These are phyloP conservation scores for Poeciliopsis gracilis DNA, from an alignment of 2,797 vertebrate species.

Conservation along the genomic window DNA sequence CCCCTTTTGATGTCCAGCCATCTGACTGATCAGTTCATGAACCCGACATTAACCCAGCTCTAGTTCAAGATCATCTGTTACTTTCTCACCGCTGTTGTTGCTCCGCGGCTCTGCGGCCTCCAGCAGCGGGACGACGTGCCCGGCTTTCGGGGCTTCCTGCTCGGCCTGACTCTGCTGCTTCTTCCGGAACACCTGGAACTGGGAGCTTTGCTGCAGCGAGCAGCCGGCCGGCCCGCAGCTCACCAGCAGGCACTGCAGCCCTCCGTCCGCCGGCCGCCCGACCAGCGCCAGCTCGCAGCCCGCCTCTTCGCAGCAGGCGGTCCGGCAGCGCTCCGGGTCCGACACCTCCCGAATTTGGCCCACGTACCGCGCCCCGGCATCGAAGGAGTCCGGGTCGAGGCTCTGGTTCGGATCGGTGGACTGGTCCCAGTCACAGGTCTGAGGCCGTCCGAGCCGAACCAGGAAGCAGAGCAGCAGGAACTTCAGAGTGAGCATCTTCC, in stretches of 20 bases:
- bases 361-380: constrained; percentile 2
- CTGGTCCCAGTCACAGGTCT: constrained; percentile 51
- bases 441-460: not conserved
- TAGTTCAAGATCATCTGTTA: not conserved
- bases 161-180: not conserved
- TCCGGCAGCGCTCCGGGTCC: constrained; percentile 27
- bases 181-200: constrained; percentile 40
- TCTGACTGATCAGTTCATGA: not conserved
- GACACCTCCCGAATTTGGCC: not conserved
- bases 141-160: not conserved
- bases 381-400: not conserved
- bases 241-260: constrained; percentile 47
- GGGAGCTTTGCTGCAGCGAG: not conserved
- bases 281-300: constrained; percentile 62
- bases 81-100: constrained; percentile 34
- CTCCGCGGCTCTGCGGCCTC: not conserved
- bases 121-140: not conserved
- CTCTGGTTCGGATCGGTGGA: not conserved
- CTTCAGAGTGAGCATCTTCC: not conserved
- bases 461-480: constrained; percentile 25
- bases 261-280: constrained; percentile 32
- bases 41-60: no score
- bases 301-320: constrained; percentile 44
- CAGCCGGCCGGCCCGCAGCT: constrained; percentile 47
- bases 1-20: not conserved